Evolutionary conservation across 2,113 vertebrate genomes (phyloP).

Genomic region (Triplophysa siluroides): DNA sequence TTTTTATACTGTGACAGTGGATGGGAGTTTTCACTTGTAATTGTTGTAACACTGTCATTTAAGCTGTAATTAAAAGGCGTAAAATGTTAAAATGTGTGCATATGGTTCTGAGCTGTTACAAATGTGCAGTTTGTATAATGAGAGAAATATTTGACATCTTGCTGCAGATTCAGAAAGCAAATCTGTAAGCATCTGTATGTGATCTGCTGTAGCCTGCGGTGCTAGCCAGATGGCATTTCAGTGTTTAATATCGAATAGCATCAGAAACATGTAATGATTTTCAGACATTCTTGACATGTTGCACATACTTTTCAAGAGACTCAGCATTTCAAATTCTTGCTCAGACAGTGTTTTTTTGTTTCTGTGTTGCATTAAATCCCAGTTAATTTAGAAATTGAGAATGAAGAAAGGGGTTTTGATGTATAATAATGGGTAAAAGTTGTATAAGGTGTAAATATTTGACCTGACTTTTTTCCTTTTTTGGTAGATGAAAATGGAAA

Average conservation of each 20-base stretch:
- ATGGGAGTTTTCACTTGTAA: not conserved
- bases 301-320: not conserved
- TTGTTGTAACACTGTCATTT: not conserved
- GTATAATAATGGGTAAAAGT: not conserved
- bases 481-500: constrained; percentile 91
- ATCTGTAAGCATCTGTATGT: not conserved
- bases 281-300: not conserved
- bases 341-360: too few species aligned
- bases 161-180: not conserved
- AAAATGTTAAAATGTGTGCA: not conserved
- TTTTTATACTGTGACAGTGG: not conserved
- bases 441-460: not conserved
- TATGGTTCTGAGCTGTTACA: not conserved
- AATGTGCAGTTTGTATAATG: not conserved
- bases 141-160: constrained; percentile 2
- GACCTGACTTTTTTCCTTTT: not conserved
- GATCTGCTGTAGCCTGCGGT: constrained; percentile 8
- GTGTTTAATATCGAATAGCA: not conserved
- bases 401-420: not conserved
- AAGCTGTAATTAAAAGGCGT: not conserved
- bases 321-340: not conserved
- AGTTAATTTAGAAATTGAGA: too few species aligned
- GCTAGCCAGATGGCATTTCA: not conserved
- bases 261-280: not conserved
- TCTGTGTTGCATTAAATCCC: too few species aligned